Evolutionary conservation across 2,113 vertebrate genomes (phyloP).

Genomic region (Thermophis baileyi): DNA sequence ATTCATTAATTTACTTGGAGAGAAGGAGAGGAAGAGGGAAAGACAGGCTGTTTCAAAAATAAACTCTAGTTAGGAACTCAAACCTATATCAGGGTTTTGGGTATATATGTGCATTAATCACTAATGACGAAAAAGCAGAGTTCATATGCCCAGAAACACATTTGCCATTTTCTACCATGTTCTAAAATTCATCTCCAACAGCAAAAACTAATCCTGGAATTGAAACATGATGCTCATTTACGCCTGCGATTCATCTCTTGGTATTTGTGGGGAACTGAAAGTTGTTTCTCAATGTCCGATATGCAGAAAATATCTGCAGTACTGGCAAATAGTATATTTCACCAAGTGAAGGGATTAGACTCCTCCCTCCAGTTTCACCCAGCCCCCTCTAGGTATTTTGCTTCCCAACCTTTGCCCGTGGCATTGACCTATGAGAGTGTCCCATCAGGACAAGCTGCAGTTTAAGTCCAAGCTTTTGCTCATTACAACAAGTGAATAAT

Average conservation of each 20-base stretch:
- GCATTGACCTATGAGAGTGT: constrained; percentile 7
- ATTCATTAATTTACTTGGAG: not conserved
- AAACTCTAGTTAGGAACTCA: not conserved
- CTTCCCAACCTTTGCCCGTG: constrained; percentile 19
- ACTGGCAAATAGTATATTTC: not conserved
- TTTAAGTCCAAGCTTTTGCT: not conserved
- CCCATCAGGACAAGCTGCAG: constrained; percentile 10
- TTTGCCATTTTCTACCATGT: not conserved
- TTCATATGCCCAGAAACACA: not conserved
- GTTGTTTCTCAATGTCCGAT: not conserved
- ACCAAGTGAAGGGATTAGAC: not conserved
- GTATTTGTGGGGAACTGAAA: constrained; percentile 8
- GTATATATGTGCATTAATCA: not conserved
- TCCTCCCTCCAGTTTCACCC: not conserved
- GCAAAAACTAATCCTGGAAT: not conserved
- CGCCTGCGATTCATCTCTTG: not conserved
- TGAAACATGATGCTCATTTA: not conserved
- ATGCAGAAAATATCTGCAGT: not conserved
- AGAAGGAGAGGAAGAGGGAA: not conserved
- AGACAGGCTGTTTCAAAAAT: not conserved
- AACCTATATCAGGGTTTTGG: not conserved
- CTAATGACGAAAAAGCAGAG: not conserved
- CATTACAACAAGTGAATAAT: not conserved
- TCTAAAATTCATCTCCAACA: not conserved
- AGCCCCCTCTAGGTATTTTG: constrained; percentile 12